Base-by-base conservation (phyloP, 2,888 invertebrate genomes). In the Diarsia dahlii region DNA sequence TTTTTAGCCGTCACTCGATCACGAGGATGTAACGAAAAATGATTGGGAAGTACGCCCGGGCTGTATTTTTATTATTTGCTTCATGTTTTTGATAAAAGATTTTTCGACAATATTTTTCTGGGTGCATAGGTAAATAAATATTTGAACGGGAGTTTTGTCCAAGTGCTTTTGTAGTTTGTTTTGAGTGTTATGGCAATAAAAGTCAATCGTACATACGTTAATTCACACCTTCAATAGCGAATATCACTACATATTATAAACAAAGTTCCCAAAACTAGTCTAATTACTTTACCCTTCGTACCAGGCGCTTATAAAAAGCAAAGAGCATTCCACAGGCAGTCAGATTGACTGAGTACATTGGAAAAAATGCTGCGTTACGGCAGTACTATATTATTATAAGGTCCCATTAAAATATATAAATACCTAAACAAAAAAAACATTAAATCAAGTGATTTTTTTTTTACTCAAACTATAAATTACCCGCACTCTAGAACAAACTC, bases 341-440 rank as follows among this genome's bases (percentile, higher is more conserved):
- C 71, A 82, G 78, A 88, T 87, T 87, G 87, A 88, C 85, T 84
- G 90, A 86, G 78, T 85, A 88, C 84, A 84, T 85, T 62, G 76
- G 73, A 80, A 71, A 77, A 78, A 87, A 82, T 80, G 84, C 76
- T 67, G 77, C 84, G 81, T 82, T 85, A 81, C 81, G 82, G 75
- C n/a, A n/a, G n/a, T n/a, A n/a, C n/a, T n/a, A n/a, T n/a, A n/a
- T n/a, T n/a, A n/a, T n/a, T n/a, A n/a, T n/a, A n/a, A n/a, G n/a
- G n/a, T n/a, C n/a, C n/a, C n/a, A n/a, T n/a, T n/a, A n/a, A n/a
- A n/a, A n/a, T n/a, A n/a, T n/a, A n/a, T n/a, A n/a, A n/a, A n/a
- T n/a, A n/a, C n/a, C n/a, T n/a, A n/a, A n/a, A n/a, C n/a, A n/a
- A n/a, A n/a, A n/a, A n/a, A n/a, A n/a, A n/a, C n/a, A n/a, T n/a